Evolutionary conservation across 1,140 invertebrate genomes (phyloP), one percentile per base, ranked within the genome.

Genomic region (Procambarus virginalis): DNA sequence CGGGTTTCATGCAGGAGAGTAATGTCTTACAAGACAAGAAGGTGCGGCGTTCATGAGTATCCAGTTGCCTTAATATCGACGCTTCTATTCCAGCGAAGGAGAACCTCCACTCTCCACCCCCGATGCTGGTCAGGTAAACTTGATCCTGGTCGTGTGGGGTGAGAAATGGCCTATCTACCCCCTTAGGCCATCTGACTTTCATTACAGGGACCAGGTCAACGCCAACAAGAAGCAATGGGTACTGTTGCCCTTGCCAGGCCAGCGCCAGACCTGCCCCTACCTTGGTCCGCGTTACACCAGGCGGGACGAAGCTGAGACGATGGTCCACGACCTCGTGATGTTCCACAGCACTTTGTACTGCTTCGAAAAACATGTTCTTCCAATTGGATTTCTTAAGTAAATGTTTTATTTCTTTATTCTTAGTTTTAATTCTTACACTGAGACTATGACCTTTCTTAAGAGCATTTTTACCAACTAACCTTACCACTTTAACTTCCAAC

Each of bases 191-290:
- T 9, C 48, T 68, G 6, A 84, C 70, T 9, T n/a, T 9, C 70
- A 84, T 20, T 8, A 84, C 70, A 48, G 82, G 82, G 2, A 84
- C 82, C 46, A 84, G 49, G n/a, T 84, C 82, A 48, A 84, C 46
- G 9, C 82, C 82, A n/a, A 84, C n/a, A 12, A 51, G 82, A 0
- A 84, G 48, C 17, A 84, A 68, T 20, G 82, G 82, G 48, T 48
- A 84, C 68, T 84, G 12, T 3, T 48, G 14, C 8, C 82, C 82
- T 51, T 84, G 82, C 82, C 82, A 84, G 1, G 82, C 82, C 10
- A 84, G 48, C 5, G 68, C 5, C 82, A 84, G 68, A 5, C 14
- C n/a, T 45, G 75, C 34, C 2, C 82, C 82, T 2, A 75, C 82
- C 82, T 84, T 64, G 6, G 68, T 84, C n/a, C 82, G 14, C 12